Evolutionary conservation across 37 sponge, comb jelly and placozoan genomes (phyloP).

Genomic region (Aphrocallistes beatrix): DNA sequence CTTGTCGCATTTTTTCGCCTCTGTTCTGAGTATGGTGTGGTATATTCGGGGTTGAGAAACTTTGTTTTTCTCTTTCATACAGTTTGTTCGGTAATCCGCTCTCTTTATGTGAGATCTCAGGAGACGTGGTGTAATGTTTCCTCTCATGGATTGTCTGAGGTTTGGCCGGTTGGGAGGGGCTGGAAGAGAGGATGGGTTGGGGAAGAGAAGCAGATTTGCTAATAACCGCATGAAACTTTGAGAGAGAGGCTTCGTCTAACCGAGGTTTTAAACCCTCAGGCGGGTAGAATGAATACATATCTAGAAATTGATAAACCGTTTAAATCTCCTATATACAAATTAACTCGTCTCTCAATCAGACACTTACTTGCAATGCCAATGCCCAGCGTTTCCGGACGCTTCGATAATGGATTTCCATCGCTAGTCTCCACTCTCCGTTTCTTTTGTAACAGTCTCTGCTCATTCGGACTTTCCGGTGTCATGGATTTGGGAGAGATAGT

Average conservation of each 20-base stretch:
- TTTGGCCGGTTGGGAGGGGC: neutral
- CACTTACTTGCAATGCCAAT: neutral
- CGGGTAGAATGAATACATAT: neutral
- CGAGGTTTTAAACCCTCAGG: neutral
- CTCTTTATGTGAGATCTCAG: neutral
- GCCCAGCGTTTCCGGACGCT: neutral
- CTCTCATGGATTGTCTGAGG: neutral
- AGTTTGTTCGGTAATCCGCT: neutral
- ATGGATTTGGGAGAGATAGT: neutral
- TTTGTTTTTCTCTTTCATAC: neutral
- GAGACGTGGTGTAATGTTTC: neutral
- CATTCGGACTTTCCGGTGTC: neutral
- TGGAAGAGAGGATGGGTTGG: neutral
- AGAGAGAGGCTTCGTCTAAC: neutral
- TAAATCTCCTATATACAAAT: neutral
- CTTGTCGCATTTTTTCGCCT: neutral
- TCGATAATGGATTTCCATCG: neutral
- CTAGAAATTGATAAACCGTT: neutral
- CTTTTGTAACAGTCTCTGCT: neutral
- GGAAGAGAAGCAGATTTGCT: neutral
- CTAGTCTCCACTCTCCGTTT: neutral
- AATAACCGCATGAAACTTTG: neutral
- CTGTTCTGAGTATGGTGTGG: neutral
- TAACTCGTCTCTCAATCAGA: too few relatives aligned
- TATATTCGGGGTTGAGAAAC: neutral